Base-by-base conservation (phyloP, 2,113 vertebrate species). In the Lethenteron reissneri region DNA sequence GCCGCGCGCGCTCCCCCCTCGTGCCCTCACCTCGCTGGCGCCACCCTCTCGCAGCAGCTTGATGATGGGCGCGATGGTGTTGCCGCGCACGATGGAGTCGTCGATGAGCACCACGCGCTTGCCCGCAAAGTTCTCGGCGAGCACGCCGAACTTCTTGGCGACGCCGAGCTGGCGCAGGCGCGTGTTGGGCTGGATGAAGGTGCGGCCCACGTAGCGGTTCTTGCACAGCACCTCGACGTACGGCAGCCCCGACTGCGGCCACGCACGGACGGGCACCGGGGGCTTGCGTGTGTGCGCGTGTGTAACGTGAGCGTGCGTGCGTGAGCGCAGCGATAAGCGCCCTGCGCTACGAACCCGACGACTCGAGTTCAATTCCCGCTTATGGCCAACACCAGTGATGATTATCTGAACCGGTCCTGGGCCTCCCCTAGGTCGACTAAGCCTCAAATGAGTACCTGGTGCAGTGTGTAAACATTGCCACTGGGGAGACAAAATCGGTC, bases 21-120 rank as follows among this genome's bases (percentile, higher is more conserved):
- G 57, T n/a, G 25, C 71, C 79, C 82, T 76, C 76, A 95, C 94
- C 88, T 99, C 89, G 75, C 84, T 90, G 17, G 92, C 94, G 70
- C 94, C 94, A 8, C 90, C 95, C 80, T 99, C 92, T 77, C 86
- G 88, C 69, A 99, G 85, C 73, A 99, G 82, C 79, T 89, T 95
- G 73, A 99, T 99, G 72, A 97, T 99, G 60, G 92, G 94, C 17
- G 92, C 88, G 78, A 99, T 95, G 58, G 94, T 99, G 81, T 95
- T 99, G 74, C 94, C 94, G 76, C 94, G 83, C 73, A 99, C 94
- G 58, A 99, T 99, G 7, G 94, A 99, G 78, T 99, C 92, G 71
- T 97, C 92, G 58, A 99, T 73, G 12, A 99, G 84, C 73, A 99
- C 87, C 74, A 99, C 85, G 72, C 94, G 81, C 78, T 97, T 99